These are phyloP conservation scores for Platyura marginata DNA, from an alignment of 1,140 invertebrate genomes.

Conservation along the genomic window DNA sequence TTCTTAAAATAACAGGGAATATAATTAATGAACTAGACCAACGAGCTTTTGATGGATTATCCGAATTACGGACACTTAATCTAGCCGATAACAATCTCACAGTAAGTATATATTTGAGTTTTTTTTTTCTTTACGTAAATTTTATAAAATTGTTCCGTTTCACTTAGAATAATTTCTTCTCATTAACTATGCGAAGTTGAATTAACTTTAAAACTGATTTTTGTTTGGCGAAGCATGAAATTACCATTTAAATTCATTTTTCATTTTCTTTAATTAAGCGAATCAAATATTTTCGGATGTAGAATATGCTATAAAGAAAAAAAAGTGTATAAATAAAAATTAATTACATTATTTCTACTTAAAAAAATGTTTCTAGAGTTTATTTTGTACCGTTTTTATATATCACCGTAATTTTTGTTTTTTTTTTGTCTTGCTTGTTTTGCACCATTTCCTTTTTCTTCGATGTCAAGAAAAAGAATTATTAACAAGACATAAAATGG, in stretches of 20 bases:
- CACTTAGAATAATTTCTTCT: not conserved
- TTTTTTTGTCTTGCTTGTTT: too few relatives aligned
- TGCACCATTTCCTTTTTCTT: too few relatives aligned
- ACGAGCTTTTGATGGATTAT: conserved; percentile 45
- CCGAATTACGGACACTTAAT: conserved; percentile 48
- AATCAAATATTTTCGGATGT: too few relatives aligned
- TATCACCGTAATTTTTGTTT: too few relatives aligned
- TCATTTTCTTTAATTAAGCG: not conserved
- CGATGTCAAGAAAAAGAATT: too few relatives aligned
- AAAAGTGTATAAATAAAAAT: too few relatives aligned
- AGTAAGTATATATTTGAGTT: conserved; percentile 11
- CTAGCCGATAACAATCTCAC: conserved; percentile 68
- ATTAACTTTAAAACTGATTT: not conserved
- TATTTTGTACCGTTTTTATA: too few relatives aligned
- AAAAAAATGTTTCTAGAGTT: too few relatives aligned
- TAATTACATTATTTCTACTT: too few relatives aligned
- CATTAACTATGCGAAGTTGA: not conserved
- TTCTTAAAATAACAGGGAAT: conserved; percentile 47
- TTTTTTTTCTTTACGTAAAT: not conserved
- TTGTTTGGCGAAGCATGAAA: not conserved
- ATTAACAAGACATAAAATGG: too few relatives aligned
- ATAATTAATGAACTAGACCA: conserved; percentile 46
- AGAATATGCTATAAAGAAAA: too few relatives aligned
- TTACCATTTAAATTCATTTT: not conserved
- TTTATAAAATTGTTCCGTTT: not conserved